Conservation (phyloP, 2,113 vertebrate species). For the Coptodon bakossiorum region DNA sequence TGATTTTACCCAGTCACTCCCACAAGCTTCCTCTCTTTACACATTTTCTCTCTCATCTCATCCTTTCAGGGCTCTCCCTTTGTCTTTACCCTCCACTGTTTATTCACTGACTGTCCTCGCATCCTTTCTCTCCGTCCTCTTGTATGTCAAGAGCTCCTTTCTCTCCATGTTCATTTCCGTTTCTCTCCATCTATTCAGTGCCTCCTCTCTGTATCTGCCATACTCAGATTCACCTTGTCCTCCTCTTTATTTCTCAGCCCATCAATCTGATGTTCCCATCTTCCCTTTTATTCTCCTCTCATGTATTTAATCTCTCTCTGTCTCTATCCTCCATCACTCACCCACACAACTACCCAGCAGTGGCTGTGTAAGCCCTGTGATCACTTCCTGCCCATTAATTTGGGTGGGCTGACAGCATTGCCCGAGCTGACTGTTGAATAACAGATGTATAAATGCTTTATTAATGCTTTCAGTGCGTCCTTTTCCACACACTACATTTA, state of each 20-base stretch:
- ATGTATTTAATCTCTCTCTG: constrained; percentile 49
- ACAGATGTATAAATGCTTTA: constrained; percentile 64
- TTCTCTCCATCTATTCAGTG: constrained; percentile 12
- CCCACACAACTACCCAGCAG: constrained; percentile 27
- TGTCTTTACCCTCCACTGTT: constrained; percentile 2
- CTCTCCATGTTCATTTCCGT: constrained; percentile 42
- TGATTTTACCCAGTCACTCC: background rate
- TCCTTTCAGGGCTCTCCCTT: constrained; percentile 4
- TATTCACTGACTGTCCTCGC: background rate
- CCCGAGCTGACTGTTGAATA: constrained; percentile 60
- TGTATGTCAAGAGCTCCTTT: background rate
- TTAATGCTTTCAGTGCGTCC: constrained; percentile 49
- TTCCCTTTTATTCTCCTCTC: constrained; percentile 48
- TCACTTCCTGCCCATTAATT: constrained; percentile 69
- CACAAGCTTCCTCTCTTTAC: background rate
- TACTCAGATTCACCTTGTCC: constrained; percentile 36
- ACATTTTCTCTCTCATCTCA: background rate
- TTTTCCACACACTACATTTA: constrained; percentile 31
- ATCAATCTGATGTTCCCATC: constrained; percentile 57
- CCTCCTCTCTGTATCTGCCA: background rate
- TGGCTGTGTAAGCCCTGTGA: constrained; percentile 58
- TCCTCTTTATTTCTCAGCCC: constrained; percentile 44
- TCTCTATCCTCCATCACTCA: constrained; percentile 45
- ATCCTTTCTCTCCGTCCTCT: background rate
- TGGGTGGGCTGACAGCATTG: constrained; percentile 33